phyloP scores from a whole-genome alignment of 1,140 invertebrate species.

The Neotoxoptera formosana region DNA sequence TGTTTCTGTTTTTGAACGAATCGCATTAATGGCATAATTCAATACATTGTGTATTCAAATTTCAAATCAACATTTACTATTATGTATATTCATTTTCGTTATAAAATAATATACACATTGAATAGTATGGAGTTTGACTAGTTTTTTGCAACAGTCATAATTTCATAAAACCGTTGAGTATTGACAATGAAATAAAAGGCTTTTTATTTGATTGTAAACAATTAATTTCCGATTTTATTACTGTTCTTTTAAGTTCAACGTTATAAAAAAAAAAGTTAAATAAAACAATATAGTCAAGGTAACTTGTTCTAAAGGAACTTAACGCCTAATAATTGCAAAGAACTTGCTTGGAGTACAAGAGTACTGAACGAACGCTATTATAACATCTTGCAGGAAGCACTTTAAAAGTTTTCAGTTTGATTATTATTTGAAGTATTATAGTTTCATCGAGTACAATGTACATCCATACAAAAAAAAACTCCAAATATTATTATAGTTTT shows the following conservation, averaged over 20 bases:
- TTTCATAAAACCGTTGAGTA: background rate
- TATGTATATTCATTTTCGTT: background rate
- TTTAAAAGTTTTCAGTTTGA: background rate
- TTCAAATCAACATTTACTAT: background rate
- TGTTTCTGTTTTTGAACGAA: background rate
- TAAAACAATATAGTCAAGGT: background rate
- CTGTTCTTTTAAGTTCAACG: background rate
- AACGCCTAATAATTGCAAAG: background rate
- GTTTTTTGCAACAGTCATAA: background rate
- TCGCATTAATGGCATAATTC: background rate
- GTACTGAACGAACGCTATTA: background rate
- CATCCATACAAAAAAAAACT: background rate
- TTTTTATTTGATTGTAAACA: background rate
- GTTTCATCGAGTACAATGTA: background rate
- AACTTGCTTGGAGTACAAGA: background rate
- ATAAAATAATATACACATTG: background rate
- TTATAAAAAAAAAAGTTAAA: background rate
- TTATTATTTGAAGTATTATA: slow-evolving; percentile 16
- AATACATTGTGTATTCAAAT: background rate
- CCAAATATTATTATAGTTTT: background rate
- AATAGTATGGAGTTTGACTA: background rate
- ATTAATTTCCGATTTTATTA: background rate
- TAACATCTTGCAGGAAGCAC: background rate
- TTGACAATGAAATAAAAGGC: background rate
- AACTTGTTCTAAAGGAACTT: background rate